Evolutionary conservation across 2,888 invertebrate species (phyloP).

Genomic region (Mayetiola destructor): DNA sequence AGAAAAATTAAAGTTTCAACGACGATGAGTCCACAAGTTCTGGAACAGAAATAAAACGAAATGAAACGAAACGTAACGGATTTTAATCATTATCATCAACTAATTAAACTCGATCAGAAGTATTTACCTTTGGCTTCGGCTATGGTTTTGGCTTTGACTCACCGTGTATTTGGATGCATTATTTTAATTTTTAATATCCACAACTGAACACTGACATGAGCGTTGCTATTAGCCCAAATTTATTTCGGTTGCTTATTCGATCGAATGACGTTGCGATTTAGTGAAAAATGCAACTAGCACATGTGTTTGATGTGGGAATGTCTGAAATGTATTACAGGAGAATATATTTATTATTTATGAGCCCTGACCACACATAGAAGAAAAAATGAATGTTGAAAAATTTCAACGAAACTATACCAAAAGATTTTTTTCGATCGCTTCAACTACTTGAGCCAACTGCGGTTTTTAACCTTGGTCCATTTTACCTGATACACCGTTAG

Average conservation of each 20-base stretch:
- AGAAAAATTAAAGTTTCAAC: neutral
- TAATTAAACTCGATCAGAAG: neutral
- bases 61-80: slow-evolving; percentile 5
- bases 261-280: slow-evolving; percentile 4
- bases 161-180: neutral
- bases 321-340: too few species aligned
- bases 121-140: neutral
- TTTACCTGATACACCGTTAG: too few species aligned
- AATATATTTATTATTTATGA: neutral
- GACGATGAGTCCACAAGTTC: neutral
- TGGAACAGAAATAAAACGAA: neutral
- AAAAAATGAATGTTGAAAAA: too few species aligned
- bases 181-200: neutral
- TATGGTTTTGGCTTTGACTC: too few species aligned
- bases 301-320: slow-evolving; percentile 5
- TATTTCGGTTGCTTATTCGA: neutral
- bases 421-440: too few species aligned
- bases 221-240: slow-evolving; percentile 3
- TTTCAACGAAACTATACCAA: too few species aligned
- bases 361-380: slow-evolving; percentile 4
- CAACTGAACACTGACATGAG: neutral
- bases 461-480: too few species aligned
- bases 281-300: neutral
- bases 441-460: too few species aligned
- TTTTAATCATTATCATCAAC: neutral